Conservation (phyloP, 2,113 vertebrate species). For the Hyperopisus bebe region DNA sequence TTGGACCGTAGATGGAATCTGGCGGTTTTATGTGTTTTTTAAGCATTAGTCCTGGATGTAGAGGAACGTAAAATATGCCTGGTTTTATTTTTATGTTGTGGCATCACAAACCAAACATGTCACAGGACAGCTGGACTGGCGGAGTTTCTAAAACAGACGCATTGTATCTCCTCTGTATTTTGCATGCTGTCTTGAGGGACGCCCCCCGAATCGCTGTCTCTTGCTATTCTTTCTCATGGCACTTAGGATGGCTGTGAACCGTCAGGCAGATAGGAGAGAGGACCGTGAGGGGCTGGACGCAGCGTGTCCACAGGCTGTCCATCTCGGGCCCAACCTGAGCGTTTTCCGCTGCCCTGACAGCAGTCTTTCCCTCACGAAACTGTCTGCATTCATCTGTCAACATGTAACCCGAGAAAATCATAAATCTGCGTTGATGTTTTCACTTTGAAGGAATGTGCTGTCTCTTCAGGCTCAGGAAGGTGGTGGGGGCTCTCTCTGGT, state of each 20-base stretch:
- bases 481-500: not conserved
- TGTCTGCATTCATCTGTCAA: slow-evolving; percentile 6
- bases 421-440: slow-evolving; percentile 15
- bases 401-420: slow-evolving; percentile 9
- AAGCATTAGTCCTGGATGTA: not conserved
- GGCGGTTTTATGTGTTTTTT: not conserved
- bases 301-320: not conserved
- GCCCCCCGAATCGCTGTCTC: not conserved
- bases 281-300: not conserved
- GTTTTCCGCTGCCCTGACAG: not conserved
- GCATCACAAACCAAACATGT: not conserved
- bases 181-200: not conserved
- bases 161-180: not conserved
- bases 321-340: not conserved
- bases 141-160: not conserved
- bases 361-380: not conserved
- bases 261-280: not conserved
- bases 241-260: not conserved
- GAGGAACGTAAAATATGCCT: not conserved
- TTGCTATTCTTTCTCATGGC: not conserved
- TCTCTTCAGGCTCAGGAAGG: not conserved
- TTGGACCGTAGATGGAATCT: not conserved
- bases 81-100: not conserved
- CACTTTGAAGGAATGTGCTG: not conserved
- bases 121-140: not conserved